Conservation (phyloP, 2,888 invertebrate genomes). For the Euphydryas editha region DNA sequence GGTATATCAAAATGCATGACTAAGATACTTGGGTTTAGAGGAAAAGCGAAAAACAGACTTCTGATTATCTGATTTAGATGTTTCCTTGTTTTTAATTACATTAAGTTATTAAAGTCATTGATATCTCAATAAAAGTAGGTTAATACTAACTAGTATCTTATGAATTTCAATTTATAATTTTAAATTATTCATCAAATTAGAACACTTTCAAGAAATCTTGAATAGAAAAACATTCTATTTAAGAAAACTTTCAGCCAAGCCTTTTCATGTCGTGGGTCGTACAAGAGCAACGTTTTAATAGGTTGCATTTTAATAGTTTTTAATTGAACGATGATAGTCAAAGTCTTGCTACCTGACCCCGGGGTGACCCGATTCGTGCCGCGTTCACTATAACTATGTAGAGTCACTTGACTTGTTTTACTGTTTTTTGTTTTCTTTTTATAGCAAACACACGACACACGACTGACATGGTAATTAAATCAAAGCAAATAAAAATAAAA, state of each 20-base stretch:
- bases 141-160: too few relatives aligned
- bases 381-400: conserved; percentile 14
- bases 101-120: too few relatives aligned
- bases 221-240: conserved; percentile 3
- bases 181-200: not conserved
- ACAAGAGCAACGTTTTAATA: conserved; percentile 7
- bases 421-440: not conserved
- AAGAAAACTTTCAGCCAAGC: conserved; percentile 3
- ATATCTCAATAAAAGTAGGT: too few relatives aligned
- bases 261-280: not conserved
- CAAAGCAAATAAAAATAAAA: too few relatives aligned
- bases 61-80: too few relatives aligned
- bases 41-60: too few relatives aligned
- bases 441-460: too few relatives aligned
- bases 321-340: conserved; percentile 32
- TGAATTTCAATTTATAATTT: too few relatives aligned
- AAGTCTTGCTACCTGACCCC: conserved; percentile 33
- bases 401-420: not conserved
- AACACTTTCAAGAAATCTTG: not conserved
- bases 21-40: too few relatives aligned
- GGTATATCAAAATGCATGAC: too few relatives aligned
- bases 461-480: too few relatives aligned
- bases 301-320: conserved; percentile 24
- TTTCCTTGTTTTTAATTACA: too few relatives aligned
- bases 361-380: conserved; percentile 22